Evolutionary conservation across 2,113 vertebrate genomes (phyloP), one percentile per base, ranked within the genome.

Genomic region (Triplophysa dalaica): DNA sequence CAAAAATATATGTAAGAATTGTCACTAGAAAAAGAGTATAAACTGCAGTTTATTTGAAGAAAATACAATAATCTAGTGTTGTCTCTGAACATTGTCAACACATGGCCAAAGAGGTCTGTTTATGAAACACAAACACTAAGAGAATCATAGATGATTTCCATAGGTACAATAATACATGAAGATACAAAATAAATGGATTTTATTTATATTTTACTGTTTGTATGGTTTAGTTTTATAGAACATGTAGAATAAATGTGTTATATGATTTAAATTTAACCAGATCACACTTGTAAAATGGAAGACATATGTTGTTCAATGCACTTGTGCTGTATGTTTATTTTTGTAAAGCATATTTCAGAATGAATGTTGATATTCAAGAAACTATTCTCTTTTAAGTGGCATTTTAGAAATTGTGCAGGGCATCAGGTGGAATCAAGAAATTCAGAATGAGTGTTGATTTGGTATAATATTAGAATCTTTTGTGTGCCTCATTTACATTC

Each of bases 401-500:
- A 50, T 12, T 10, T 50, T 12, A 54, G 14, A 17, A 14, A 54
- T 17, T 16, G 50, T 54, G 50, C 50, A 54, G 52, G 17, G 52
- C 16, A 7, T 54, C 17, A 50, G 14, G 16, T 56, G 54, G 8
- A 56, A 43, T 33, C 22, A 26, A 26, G 26, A 45, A 67, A 45
- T 66, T 43, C 4, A 11, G 43, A 58, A 60, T 2, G 38, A 17
- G n/a, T 17, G 54, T 43, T 19, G 50, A 60, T 73, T 41, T 41
- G 54, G 70, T 73, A 70, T 21, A 56, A 56, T 72, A 13, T 21
- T 60, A 33, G 22, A 38, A 73, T 73, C 29, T 22, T 0, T 52
- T 73, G 21, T 45, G 5, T 16, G 13, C 5, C 19, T 75, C 14
- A 48, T 45, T 33, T 75, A 75, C 73, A 75, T 75, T 75, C 73